Base-by-base conservation (phyloP, 2,888 invertebrate genomes). In the Yponomeuta evonymella region DNA sequence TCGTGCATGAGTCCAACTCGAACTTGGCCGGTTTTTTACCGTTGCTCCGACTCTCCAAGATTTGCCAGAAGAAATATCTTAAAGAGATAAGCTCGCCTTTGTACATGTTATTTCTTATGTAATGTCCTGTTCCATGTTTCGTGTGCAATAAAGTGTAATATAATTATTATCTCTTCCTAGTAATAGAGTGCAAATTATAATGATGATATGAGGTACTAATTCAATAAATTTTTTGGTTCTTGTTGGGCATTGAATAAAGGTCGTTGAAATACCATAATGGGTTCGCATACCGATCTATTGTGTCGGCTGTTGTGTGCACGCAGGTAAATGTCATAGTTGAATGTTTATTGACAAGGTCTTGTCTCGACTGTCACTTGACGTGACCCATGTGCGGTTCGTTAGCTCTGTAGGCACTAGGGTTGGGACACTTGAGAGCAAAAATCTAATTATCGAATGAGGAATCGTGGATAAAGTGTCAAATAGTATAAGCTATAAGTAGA, bases 311-410 rank as follows among this genome's bases (percentile, higher is more conserved):
- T 72, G 51, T 51, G 71, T 69, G 73, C 71, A 75, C 74, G 76
- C 76, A 75, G 74, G 76, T 74, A 77, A 84, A 83, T 81, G 83
- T 80, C 82, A 82, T 78, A 84, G 83, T 81, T 83, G 81, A 82
- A 76, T 73, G 74, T 73, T 75, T 72, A 73, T 75, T 75, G 79
- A 80, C 80, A 80, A 78, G 79, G 76, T 76, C 78, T 76, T 73
- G 69, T 58, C 74, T 12, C 51, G 15, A 58, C 51, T 76, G 76
- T 76, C 75, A 72, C 71, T 70, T 70, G 68, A 30, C 71, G 70
- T 72, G 72, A 72, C 71, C n/a, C 2, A 11, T 15, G 51, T 15
- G 51, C 51, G 64, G 70, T 72, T 69, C 62, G 62, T 67, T 15
- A 67, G n/a, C 43, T 67, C 67, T 12, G 36, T 15, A 48, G 8